Evolutionary conservation across 2,797 vertebrate genomes (phyloP), one percentile per base, ranked within the genome.

Genomic region (Glyptemys insculpta): DNA sequence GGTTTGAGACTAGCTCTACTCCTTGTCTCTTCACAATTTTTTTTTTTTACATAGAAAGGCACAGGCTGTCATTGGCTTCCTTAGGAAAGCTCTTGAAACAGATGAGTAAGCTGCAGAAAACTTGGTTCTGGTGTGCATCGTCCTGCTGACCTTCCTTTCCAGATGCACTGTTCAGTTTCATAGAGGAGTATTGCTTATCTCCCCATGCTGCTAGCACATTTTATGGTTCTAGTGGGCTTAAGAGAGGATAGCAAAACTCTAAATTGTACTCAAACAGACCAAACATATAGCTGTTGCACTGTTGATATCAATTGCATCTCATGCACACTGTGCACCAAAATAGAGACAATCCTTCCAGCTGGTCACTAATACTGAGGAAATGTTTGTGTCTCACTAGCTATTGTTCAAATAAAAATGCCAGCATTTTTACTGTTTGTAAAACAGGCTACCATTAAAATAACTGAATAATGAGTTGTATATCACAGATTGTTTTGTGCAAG

Each of bases 121-220:
- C 85, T 85, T 85, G 49, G 31, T 86, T 95, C 59, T 81, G 89
- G 53, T 79, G 65, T n/a, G 54, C 84, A 23, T 85, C 91, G 81
- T 49, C 2, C 19, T 86, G 12, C 50, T 92, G 76, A 31, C 27
- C 52, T 76, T 78, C 29, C 57, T 86, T 91, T 31, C 27, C 29
- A 56, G 3, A 41, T 59, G 4, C 29, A 85, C 87, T 54, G 12
- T 86, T 96, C 80, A 83, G 6, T 82, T 94, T 86, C 85, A 80
- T 54, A 59, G 5, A 90, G 9, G n/a, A 56, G 31, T 23, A 57
- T 62, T 89, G 65, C 88, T 90, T 50, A 57, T 79, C 19, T 31
- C 14, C 50, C 1, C 5, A 16, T 1, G 49, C 34, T 81, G 44
- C n/a, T 79, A 83, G 56, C 1, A 89, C 78, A 81, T 84, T 8